Conservation (phyloP, 1,140 invertebrate species). For the Melitaea cinxia region DNA sequence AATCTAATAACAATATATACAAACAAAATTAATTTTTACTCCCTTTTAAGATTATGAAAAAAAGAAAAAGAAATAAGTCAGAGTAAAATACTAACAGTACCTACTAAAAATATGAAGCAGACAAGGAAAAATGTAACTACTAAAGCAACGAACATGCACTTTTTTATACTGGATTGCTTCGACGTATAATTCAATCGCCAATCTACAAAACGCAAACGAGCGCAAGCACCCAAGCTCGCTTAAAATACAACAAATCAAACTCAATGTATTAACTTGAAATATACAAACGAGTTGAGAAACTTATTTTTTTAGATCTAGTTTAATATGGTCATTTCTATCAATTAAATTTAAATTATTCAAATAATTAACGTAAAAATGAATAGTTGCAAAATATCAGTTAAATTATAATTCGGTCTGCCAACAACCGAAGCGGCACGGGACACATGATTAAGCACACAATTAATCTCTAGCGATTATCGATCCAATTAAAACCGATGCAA, state of each 20-base stretch:
- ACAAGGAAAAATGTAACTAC: conserved; percentile 1
- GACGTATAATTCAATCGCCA: not conserved
- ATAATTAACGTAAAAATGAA: not conserved
- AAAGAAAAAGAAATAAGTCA: not conserved
- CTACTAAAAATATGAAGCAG: not conserved
- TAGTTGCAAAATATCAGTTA: not conserved
- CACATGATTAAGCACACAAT: conserved; percentile 28
- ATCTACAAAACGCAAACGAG: not conserved
- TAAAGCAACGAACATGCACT: not conserved
- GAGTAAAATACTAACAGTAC: not conserved
- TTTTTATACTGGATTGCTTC: not conserved
- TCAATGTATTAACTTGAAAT: not conserved
- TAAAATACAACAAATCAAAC: not conserved
- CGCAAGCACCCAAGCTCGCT: not conserved
- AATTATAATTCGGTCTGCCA: conserved; percentile 4
- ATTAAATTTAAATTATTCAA: conserved; percentile 2
- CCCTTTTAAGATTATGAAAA: too few relatives aligned
- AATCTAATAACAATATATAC: too few relatives aligned
- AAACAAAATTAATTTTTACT: too few relatives aligned
- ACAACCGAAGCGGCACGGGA: conserved; percentile 25
- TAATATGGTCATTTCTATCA: too few relatives aligned
- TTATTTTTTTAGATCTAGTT: too few relatives aligned
- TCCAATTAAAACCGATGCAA: conserved; percentile 24
- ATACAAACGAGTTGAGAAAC: too few relatives aligned
- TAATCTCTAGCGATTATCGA: conserved; percentile 29